These are phyloP conservation scores for Toxotes jaculatrix DNA, from an alignment of 2,113 vertebrate genomes.

Conservation along the genomic window DNA sequence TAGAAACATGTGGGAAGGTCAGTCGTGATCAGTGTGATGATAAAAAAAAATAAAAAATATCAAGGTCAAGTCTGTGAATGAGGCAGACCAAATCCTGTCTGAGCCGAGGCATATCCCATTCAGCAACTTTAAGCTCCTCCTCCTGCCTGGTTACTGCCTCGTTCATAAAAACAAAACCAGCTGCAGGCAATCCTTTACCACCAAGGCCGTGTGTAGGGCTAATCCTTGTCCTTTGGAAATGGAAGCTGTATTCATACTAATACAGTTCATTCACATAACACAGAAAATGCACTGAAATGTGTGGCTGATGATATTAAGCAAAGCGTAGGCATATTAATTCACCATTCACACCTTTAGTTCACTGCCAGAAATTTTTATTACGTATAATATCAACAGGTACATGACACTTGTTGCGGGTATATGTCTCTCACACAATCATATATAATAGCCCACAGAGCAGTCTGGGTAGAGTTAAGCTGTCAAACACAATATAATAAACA, in stretches of 20 bases:
- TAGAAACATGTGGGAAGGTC: neutral
- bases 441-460: neutral
- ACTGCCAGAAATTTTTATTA: neutral
- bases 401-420: neutral
- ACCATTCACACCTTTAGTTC: neutral
- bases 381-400: neutral
- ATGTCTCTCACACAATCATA: neutral
- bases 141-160: conserved; percentile 29
- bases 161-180: conserved; percentile 32
- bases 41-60: neutral
- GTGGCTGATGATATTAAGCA: conserved; percentile 21
- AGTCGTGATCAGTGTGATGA: neutral
- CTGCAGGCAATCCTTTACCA: conserved; percentile 49
- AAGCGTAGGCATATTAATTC: neutral
- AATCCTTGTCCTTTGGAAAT: conserved; percentile 65
- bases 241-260: conserved; percentile 34
- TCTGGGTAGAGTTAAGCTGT: neutral
- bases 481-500: conserved; percentile 10
- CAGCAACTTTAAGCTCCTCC: conserved; percentile 32
- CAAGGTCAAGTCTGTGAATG: conserved; percentile 47
- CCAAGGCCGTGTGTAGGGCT: conserved; percentile 44
- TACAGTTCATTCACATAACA: conserved; percentile 3
- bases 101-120: conserved; percentile 41
- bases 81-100: conserved; percentile 43
- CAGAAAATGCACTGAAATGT: conserved; percentile 7